These are phyloP conservation scores for Hemichromis elongatus DNA, from an alignment of 2,113 vertebrate species.

Conservation along the genomic window DNA sequence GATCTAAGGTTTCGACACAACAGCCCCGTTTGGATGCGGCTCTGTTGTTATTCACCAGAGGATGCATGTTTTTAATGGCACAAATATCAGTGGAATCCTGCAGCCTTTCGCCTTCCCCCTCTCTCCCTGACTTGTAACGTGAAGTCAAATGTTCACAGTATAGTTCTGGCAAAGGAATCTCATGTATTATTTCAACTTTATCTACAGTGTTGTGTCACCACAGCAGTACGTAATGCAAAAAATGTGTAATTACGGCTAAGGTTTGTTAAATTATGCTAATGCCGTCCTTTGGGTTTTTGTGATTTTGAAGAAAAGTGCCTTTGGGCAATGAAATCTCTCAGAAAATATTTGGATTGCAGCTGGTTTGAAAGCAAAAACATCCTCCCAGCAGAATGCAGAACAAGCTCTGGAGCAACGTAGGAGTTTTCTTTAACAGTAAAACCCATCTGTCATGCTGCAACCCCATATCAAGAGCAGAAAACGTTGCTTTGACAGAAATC, in stretches of 20 bases:
- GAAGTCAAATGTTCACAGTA: slow-evolving; percentile 31
- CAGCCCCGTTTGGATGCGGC: slow-evolving; percentile 22
- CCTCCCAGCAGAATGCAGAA: slow-evolving; percentile 1
- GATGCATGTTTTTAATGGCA: slow-evolving; percentile 57
- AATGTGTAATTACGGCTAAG: not conserved
- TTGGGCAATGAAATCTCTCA: slow-evolving; percentile 11
- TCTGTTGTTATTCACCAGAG: slow-evolving; percentile 48
- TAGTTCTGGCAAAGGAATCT: not conserved
- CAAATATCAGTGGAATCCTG: slow-evolving; percentile 53
- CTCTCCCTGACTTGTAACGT: slow-evolving; percentile 22
- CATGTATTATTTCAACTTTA: not conserved
- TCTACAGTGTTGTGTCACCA: not conserved
- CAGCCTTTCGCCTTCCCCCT: not conserved
- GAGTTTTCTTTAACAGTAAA: not conserved
- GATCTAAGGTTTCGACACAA: slow-evolving; percentile 49
- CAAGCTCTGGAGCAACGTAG: not conserved
- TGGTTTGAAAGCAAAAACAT: slow-evolving; percentile 23
- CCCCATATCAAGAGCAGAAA: not conserved
- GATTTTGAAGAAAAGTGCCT: slow-evolving; percentile 12
- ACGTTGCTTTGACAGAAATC: not conserved
- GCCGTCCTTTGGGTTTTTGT: slow-evolving; percentile 5
- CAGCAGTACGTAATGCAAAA: not conserved
- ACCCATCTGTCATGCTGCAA: not conserved
- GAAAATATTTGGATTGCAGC: slow-evolving; percentile 48
- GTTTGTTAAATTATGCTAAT: slow-evolving; percentile 35